These are phyloP conservation scores for Orthosia gothica DNA, from an alignment of 2,888 invertebrate species.

Conservation along the genomic window DNA sequence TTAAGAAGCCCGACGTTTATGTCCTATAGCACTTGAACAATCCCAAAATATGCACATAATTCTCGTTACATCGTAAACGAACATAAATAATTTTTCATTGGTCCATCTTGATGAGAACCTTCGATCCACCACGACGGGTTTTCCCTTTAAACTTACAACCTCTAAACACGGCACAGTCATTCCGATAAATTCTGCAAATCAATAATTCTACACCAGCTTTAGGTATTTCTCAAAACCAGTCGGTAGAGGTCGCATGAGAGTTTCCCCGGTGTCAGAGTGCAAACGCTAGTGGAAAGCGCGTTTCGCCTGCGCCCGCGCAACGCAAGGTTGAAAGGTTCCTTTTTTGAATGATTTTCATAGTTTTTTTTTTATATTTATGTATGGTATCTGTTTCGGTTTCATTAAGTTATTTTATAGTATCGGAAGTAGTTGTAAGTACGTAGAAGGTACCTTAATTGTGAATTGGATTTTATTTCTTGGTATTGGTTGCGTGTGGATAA, in stretches of 20 bases:
- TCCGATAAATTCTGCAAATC: conserved; percentile 44
- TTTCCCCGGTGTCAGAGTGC: conserved; percentile 80
- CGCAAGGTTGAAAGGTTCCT: conserved; percentile 45
- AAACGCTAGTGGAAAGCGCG: conserved; percentile 84
- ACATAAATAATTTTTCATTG: too few species aligned
- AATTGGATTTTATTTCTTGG: conserved; percentile 9
- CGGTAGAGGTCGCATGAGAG: conserved; percentile 52
- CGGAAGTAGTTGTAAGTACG: conserved; percentile 45
- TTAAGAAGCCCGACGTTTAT: too few species aligned
- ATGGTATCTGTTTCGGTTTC: conserved; percentile 48
- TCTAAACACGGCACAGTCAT: neutral
- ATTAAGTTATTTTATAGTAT: conserved; percentile 46
- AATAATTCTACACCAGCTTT: conserved; percentile 54
- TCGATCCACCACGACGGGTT: neutral
- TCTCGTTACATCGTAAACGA: too few species aligned
- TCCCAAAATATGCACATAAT: neutral
- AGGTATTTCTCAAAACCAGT: conserved; percentile 59
- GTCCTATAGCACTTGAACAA: neutral
- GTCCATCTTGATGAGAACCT: neutral
- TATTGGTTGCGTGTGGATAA: neutral
- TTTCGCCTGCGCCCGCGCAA: conserved; percentile 75
- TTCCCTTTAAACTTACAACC: neutral
- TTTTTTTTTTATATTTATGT: conserved; percentile 29
- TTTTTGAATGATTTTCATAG: conserved; percentile 54
- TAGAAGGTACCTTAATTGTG: conserved; percentile 13